Evolutionary conservation across 92 coral and sea anemone genomes (phyloP).

Genomic region (Zoanthus gigantus): DNA sequence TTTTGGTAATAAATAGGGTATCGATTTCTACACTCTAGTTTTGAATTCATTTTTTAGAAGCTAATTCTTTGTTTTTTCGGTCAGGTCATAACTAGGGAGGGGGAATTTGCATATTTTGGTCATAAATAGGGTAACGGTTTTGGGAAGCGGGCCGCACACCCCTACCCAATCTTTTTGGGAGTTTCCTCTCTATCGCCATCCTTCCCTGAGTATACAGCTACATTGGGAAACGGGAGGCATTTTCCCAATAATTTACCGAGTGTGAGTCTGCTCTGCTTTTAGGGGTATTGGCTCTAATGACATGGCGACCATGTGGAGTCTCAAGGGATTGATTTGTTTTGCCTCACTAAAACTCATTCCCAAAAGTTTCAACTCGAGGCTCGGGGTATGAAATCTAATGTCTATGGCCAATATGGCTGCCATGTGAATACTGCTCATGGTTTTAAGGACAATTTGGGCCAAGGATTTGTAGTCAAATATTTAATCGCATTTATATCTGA

Average conservation of each 20-base stretch:
- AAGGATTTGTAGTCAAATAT: not conserved
- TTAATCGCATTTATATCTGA: not conserved
- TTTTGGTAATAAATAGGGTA: not conserved
- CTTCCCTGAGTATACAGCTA: no score
- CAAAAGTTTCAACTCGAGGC: conserved; percentile 20
- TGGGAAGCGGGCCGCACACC: not conserved
- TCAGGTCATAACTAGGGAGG: no score
- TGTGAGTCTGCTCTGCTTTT: not conserved
- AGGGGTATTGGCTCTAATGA: conserved; percentile 14
- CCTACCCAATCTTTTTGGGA: no score
- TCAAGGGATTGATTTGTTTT: conserved; percentile 19
- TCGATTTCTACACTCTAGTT: no score
- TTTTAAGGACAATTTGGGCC: not conserved
- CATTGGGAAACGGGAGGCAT: conserved; percentile 1
- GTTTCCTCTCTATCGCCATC: no score
- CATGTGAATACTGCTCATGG: conserved; percentile 4
- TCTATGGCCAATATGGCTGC: conserved; percentile 17
- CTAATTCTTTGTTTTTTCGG: no score
- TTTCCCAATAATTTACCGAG: not conserved
- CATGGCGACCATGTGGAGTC: not conserved
- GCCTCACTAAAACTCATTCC: conserved; percentile 16
- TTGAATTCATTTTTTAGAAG: no score
- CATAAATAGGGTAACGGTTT: not conserved
- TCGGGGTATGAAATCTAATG: conserved; percentile 25
- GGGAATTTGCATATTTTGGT: not conserved